Base-by-base conservation (phyloP, 2,113 vertebrate species). In the Cichladusa arquata region DNA sequence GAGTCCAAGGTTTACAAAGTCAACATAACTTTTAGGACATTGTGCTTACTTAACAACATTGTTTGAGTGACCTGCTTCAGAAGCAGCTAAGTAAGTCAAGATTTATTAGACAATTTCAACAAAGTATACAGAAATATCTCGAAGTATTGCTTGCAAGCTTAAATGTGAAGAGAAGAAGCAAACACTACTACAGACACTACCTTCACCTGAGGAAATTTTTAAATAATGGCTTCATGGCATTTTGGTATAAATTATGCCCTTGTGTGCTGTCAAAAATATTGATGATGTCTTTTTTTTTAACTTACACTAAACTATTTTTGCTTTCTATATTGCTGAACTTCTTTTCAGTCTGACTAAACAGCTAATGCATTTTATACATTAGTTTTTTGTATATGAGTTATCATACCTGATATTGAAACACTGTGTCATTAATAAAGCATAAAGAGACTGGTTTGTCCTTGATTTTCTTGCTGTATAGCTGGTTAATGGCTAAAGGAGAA, bases 21-120 rank as follows among this genome's bases (percentile, higher is more conserved):
- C 82, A 93, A 60, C 26, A 64, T 51, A 88, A 40, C 44, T 70
- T 40, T 81, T 48, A 80, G 45, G 62, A 82, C 53, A 65, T 71
- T 86, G 38, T 91, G 70, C 42, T 95, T 96, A 58, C 82, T 81
- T 86, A 67, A 26, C 14, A 23, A 60, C 26, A 58, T 80, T 95
- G 74, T 92, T 95, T 87, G 69, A 94, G 93, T 84, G 34, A 94
- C 79, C 62, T 89, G 13, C n/a, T 78, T 79, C 33, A 60, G 88
- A 85, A 71, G 50, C 78, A 91, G 34, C n/a, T 89, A 80, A 79
- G 44, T 61, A 16, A 94, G 62, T 83, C 76, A 84, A 89, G 77
- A 87, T 94, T 94, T 96, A 95, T 95, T 94, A 71, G 76, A 85
- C 40, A 80, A 69, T 88, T 96, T 92, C 70, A 96, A 78, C 67